These are phyloP conservation scores for Vireo griseus DNA, from an alignment of 2,797 vertebrate species.

Conservation along the genomic window DNA sequence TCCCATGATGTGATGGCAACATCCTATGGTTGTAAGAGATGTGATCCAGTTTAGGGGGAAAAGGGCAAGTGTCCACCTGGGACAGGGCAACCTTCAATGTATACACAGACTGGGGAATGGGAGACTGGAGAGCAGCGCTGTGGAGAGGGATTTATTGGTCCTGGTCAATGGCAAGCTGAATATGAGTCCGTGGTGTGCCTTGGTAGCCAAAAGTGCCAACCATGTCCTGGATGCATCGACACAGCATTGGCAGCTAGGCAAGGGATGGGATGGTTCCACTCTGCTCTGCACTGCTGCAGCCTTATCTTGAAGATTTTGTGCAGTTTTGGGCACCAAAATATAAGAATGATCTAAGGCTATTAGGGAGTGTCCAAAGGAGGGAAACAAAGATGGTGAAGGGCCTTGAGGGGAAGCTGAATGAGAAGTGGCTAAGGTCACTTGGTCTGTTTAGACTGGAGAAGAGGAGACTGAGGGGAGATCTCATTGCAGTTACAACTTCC, in stretches of 20 bases:
- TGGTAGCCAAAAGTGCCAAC: background rate
- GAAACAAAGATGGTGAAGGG: background rate
- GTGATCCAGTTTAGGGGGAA: background rate
- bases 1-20: background rate
- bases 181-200: too few species aligned
- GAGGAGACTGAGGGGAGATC: background rate
- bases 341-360: background rate
- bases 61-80: background rate
- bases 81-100: background rate
- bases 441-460: background rate
- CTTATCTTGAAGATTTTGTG: background rate
- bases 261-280: rapidly evolving
- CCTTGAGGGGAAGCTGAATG: rapidly evolving
- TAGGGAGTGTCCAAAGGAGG: background rate
- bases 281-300: rapidly evolving
- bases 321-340: background rate
- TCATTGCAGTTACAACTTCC: rapidly evolving
- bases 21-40: background rate
- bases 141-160: background rate
- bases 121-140: background rate
- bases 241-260: rapidly evolving
- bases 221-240: too few species aligned
- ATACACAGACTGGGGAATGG: too few species aligned
- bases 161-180: background rate
- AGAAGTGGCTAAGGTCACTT: background rate